Evolutionary conservation across 2,113 vertebrate genomes (phyloP).

Genomic region (Thomomys bottae): DNA sequence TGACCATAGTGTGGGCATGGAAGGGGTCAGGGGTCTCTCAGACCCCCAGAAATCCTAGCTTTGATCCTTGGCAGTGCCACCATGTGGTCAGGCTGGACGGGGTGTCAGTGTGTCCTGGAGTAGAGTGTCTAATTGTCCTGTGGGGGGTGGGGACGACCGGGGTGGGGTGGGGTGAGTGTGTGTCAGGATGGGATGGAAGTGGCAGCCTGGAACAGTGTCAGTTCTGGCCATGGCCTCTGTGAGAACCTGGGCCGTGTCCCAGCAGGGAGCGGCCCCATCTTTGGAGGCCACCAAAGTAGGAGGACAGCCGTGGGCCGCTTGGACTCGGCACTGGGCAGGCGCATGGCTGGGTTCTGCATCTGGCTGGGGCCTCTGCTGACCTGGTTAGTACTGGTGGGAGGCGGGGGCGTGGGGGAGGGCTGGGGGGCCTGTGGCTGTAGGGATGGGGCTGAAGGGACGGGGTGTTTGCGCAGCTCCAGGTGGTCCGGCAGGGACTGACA

Average conservation of each 20-base stretch:
- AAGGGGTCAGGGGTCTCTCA: constrained; percentile 41
- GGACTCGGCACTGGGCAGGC: neutral
- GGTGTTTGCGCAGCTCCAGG: constrained; percentile 96
- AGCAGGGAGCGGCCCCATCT: rapidly evolving
- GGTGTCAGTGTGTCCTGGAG: neutral
- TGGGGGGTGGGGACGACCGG: neutral
- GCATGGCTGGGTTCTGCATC: neutral
- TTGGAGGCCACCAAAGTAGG: rapidly evolving
- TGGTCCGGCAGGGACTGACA: constrained; percentile 95
- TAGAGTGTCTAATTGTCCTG: neutral
- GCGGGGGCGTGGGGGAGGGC: neutral
- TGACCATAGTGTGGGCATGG: neutral
- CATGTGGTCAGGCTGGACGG: neutral
- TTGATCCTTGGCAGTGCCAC: neutral
- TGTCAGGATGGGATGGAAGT: rapidly evolving
- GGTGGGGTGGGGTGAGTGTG: too few species aligned
- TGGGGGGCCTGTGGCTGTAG: neutral
- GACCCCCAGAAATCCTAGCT: constrained; percentile 50
- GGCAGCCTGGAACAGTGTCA: neutral
- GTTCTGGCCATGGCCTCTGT: neutral
- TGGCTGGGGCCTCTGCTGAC: neutral
- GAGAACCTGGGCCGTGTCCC: neutral
- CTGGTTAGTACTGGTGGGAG: neutral
- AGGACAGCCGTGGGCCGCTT: neutral
- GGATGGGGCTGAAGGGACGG: neutral